A percentile compares a stretch with the other conserved stretches of the same genome.
Evolutionary conservation across 2,113 vertebrate genomes (phyloP).

Genomic region (Crotalus viridis): DNA sequence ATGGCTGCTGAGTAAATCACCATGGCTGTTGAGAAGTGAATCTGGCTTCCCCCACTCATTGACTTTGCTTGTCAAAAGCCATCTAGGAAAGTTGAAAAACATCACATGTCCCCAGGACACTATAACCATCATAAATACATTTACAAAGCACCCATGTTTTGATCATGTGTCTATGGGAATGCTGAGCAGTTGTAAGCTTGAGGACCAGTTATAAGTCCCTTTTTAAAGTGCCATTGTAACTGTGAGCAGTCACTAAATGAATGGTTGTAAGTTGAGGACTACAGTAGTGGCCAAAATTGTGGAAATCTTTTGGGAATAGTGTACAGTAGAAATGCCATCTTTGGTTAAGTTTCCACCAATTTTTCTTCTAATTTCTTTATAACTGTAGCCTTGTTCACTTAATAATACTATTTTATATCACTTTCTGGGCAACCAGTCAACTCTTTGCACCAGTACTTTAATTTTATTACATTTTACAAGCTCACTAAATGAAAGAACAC

Average conservation of each 20-base stretch:
- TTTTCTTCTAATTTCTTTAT: no score
- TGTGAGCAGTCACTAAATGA: not conserved
- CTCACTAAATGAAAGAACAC: no score
- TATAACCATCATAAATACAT: not conserved
- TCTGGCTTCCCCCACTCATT: not conserved
- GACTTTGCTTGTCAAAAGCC: not conserved
- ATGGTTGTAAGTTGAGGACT: not conserved
- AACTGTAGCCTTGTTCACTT: no score
- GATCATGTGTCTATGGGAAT: not conserved
- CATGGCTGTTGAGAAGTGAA: not conserved
- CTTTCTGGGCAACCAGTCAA: no score
- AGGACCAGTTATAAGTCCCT: not conserved
- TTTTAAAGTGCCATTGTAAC: not conserved
- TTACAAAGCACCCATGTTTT: not conserved
- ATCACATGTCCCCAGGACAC: not conserved
- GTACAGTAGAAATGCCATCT: no score
- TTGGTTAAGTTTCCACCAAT: no score
- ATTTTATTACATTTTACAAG: no score
- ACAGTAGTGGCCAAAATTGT: no score
- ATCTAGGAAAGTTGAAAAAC: not conserved
- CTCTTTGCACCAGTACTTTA: no score
- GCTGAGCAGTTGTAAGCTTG: not conserved
- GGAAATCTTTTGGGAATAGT: no score
- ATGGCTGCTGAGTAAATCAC: not conserved
- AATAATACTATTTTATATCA: no score